These are phyloP conservation scores for Cricetomys ansorgei DNA, from an alignment of 2,113 vertebrate species.

Conservation along the genomic window DNA sequence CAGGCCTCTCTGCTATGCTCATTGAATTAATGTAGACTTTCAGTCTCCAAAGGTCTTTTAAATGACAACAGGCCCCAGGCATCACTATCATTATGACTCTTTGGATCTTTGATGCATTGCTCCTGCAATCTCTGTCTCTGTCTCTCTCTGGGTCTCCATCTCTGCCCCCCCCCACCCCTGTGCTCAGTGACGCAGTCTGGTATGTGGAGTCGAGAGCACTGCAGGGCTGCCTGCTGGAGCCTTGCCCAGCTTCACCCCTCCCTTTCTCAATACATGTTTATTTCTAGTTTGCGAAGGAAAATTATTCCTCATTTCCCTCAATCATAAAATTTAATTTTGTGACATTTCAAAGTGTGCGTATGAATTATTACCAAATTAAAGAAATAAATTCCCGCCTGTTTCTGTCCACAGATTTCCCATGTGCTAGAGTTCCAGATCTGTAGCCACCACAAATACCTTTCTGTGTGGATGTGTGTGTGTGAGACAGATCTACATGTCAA, in stretches of 20 bases:
- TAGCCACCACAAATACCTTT: neutral
- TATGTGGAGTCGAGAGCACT: constrained; percentile 49
- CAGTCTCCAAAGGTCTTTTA: neutral
- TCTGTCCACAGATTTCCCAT: constrained; percentile 14
- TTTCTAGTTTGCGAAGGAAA: constrained; percentile 61
- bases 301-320: constrained; percentile 47
- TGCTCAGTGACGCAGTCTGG: constrained; percentile 51
- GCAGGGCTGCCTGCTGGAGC: constrained; percentile 64
- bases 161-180: neutral
- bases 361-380: constrained; percentile 61
- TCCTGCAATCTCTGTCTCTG: neutral
- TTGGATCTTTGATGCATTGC: neutral
- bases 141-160: neutral
- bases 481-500: constrained; percentile 23
- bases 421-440: neutral
- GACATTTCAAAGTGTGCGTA: constrained; percentile 11
- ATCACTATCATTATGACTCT: constrained; percentile 23
- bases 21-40: neutral
- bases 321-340: constrained; percentile 56
- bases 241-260: neutral
- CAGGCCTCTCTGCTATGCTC: constrained; percentile 19
- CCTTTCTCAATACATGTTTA: constrained; percentile 34
- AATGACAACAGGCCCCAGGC: neutral
- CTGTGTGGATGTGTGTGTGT: no score
- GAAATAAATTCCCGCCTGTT: constrained; percentile 46